Base-by-base conservation (phyloP, 2,888 invertebrate species). In the Rotaria sp. region DNA sequence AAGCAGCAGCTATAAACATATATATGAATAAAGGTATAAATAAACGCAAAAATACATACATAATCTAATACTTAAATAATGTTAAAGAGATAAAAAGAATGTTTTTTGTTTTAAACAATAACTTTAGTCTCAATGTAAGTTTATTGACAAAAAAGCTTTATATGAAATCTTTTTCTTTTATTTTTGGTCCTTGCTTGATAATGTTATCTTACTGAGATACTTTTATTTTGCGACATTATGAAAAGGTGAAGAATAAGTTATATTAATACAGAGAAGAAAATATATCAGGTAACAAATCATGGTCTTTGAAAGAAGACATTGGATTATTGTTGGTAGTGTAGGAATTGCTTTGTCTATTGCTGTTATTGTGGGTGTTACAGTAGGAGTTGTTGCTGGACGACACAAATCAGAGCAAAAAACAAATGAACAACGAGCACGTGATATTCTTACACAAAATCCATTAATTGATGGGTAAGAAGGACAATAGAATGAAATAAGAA, bases 391-490 rank as follows among this genome's bases (percentile, higher is more conserved):
- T 5, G 85, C 88, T 26, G 87, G 88, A 24, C 84, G 45, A 21
- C 86, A 35, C 48, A 75, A 4, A 84, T 86, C 85, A 84, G 85
- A n/a, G n/a, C n/a, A 13, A 87, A 85, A 2, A 30, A 85, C 86
- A 24, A 85, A 87, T 30, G 57, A 88, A 74, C 88, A 89, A n/a
- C 86, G 87, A 74, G 89, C 89, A 0, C 88, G 88, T 35, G 88
- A 88, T 85, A 88, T 89, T 5, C 84, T 89, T 35, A 88, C 88
- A 13, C 87, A 87, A 41, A 89, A 88, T 87, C 89, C 89, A 2
- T 87, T 89, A 13, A 88, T 89, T 55, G 89, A 89, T 59, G 89
- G 89, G 89, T 89, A 87, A 88, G 89, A 24, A 55, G 5, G n/a
- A n/a, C n/a, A n/a, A n/a, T n/a, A n/a, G n/a, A n/a, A n/a, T n/a